Evolutionary conservation across 2,797 vertebrate genomes (phyloP).

Genomic region (Chaenodraco wilsoni): DNA sequence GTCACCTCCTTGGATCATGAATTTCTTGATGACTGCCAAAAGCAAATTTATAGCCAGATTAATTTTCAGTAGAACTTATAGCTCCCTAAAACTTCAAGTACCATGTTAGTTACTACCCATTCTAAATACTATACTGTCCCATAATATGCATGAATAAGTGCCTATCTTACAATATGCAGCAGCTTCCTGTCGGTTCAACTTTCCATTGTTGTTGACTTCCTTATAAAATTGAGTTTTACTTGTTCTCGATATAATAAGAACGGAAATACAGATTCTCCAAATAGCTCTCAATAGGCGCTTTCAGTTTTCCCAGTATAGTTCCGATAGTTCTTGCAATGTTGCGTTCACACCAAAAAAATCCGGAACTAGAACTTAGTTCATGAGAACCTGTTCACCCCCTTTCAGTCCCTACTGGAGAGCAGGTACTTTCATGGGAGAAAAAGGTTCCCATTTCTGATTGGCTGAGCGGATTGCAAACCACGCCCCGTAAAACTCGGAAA

Average conservation of each 20-base stretch:
- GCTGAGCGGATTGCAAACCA: no score
- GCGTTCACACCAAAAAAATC: no score
- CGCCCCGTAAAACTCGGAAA: no score
- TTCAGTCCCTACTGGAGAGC: no score
- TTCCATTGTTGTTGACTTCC: background rate
- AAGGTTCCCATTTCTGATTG: no score
- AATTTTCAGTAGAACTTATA: background rate
- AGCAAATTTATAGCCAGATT: slow-evolving; percentile 27
- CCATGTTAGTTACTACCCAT: background rate
- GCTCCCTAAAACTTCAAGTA: background rate
- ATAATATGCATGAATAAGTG: background rate
- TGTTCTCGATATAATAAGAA: background rate
- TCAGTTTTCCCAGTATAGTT: no score
- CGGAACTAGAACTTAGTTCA: no score
- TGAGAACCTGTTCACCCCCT: no score
- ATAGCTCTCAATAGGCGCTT: background rate
- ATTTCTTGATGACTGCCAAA: slow-evolving; percentile 93
- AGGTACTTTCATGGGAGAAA: no score
- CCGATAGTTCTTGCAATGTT: no score
- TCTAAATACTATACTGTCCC: background rate
- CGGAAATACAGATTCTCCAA: background rate
- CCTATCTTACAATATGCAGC: background rate
- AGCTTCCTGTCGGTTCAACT: background rate
- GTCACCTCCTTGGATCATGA: slow-evolving; percentile 98
- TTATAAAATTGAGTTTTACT: background rate